phyloP scores from a whole-genome alignment of 2,113 vertebrate species.

The Pangasianodon hypophthalmus region DNA sequence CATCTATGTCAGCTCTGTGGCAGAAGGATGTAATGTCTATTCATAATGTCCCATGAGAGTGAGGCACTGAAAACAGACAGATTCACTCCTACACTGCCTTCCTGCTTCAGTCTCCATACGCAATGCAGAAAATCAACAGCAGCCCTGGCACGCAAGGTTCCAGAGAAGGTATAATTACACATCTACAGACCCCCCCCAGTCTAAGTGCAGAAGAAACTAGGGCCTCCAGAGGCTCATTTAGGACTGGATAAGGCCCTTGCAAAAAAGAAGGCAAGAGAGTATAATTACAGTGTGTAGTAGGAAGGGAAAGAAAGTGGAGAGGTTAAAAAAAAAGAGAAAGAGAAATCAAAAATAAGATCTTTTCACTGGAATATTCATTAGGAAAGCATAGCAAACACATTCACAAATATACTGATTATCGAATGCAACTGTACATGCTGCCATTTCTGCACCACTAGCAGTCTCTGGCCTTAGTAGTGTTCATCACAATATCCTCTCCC shows the following conservation, averaged over 20 bases:
- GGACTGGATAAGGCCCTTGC: conserved; percentile 59
- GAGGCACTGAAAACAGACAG: conserved; percentile 51
- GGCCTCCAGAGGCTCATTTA: conserved; percentile 58
- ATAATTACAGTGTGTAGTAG: conserved; percentile 64
- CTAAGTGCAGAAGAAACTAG: conserved; percentile 58
- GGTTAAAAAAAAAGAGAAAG: background rate
- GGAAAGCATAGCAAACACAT: background rate
- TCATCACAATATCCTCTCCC: background rate
- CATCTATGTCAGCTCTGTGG: conserved; percentile 52
- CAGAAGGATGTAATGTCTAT: conserved; percentile 2
- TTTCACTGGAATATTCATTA: background rate
- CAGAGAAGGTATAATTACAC: conserved; percentile 67
- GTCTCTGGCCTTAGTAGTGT: background rate
- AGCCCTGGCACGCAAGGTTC: conserved; percentile 60
- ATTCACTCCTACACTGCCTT: conserved; percentile 25
- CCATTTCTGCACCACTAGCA: background rate
- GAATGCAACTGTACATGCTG: background rate
- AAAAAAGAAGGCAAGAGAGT: conserved; percentile 49
- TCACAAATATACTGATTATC: background rate
- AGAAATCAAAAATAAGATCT: background rate
- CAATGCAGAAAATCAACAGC: conserved; percentile 63
- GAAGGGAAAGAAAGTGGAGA: background rate
- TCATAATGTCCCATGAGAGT: background rate
- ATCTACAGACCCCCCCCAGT: conserved; percentile 59
- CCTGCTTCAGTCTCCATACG: conserved; percentile 29